Conservation (phyloP, 2,113 vertebrate genomes). For the Diadophis punctatus region DNA sequence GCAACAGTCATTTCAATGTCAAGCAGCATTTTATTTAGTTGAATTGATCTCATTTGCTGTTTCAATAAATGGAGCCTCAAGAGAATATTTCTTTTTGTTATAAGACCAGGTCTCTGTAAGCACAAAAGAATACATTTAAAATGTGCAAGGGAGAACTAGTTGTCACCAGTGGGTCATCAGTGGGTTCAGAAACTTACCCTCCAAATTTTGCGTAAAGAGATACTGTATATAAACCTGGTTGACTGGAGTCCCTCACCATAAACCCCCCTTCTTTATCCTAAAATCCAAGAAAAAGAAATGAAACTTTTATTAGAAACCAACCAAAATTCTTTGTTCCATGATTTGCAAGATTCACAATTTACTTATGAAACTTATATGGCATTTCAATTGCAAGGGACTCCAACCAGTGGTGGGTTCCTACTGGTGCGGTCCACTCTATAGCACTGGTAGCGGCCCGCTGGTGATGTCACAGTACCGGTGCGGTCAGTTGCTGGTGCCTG, state of each 20-base stretch:
- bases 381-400: neutral
- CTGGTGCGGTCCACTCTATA: too few species aligned
- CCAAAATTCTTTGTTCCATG: neutral
- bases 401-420: too few species aligned
- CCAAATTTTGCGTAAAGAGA: constrained; percentile 86
- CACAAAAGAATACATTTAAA: neutral
- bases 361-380: neutral
- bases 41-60: neutral
- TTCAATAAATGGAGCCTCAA: neutral
- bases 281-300: constrained; percentile 52
- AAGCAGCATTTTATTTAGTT: neutral
- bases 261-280: constrained; percentile 96
- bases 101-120: neutral
- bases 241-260: constrained; percentile 91
- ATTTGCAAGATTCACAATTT: neutral
- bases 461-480: too few species aligned
- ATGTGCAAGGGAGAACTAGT: rapidly evolving
- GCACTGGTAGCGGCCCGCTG: too few species aligned
- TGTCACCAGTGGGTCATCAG: too few species aligned
- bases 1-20: neutral
- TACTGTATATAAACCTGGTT: constrained; percentile 82
- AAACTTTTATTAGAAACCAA: neutral
- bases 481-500: too few species aligned
- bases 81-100: neutral
- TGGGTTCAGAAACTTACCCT: constrained; percentile 72